These are phyloP conservation scores for Buceros bicornis DNA, from an alignment of 2,797 vertebrate genomes.

Conservation along the genomic window DNA sequence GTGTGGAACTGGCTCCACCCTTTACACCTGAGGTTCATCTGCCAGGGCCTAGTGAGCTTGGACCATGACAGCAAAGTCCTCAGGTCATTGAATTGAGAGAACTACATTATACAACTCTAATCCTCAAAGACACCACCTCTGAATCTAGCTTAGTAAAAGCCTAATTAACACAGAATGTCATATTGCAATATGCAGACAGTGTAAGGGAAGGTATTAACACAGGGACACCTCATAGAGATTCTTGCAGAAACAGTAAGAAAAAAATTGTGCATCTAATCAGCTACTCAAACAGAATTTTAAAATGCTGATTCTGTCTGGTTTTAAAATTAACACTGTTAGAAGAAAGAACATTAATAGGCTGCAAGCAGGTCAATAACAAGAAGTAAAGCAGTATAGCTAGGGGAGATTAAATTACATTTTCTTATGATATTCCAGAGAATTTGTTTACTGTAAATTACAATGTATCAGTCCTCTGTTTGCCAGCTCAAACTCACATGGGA, in stretches of 20 bases:
- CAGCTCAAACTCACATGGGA: background rate
- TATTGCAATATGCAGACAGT: background rate
- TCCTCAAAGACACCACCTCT: background rate
- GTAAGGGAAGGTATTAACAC: background rate
- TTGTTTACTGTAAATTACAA: slow-evolving; percentile 11
- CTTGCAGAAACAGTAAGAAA: background rate
- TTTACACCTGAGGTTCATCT: too few relatives aligned
- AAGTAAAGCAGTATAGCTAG: background rate
- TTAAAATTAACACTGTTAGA: slow-evolving; percentile 28
- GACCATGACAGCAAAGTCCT: too few relatives aligned
- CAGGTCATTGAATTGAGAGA: background rate
- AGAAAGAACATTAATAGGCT: slow-evolving; percentile 11
- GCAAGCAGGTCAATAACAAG: slow-evolving; percentile 17
- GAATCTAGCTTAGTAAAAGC: slow-evolving; percentile 36
- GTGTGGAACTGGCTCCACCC: too few relatives aligned
- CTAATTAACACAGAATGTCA: slow-evolving; percentile 18
- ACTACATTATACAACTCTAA: background rate
- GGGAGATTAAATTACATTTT: slow-evolving; percentile 29
- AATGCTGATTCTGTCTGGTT: slow-evolving; percentile 4
- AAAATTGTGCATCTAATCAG: slow-evolving; percentile 10
- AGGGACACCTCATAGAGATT: background rate
- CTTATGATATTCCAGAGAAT: background rate
- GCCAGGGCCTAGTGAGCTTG: too few relatives aligned
- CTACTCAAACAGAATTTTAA: slow-evolving; percentile 43
- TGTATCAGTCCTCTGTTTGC: background rate